Evolutionary conservation across 1,140 invertebrate genomes (phyloP).

Genomic region (Gonioctena quinquepunctata): DNA sequence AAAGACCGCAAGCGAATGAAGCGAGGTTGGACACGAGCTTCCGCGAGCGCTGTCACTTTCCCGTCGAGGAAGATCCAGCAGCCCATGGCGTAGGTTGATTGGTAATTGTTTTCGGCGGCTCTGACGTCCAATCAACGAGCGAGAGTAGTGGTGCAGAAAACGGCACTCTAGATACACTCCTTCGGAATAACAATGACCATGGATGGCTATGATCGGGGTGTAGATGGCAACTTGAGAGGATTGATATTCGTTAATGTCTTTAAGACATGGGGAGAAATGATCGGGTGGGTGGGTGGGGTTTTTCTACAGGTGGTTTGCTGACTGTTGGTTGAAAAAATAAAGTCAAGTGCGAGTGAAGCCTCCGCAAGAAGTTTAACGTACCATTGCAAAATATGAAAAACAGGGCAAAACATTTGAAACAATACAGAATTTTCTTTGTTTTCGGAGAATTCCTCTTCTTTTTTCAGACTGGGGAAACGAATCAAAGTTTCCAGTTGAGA

Average conservation of each 20-base stretch:
- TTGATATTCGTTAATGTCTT: neutral
- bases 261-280: neutral
- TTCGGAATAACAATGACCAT: constrained; percentile 41
- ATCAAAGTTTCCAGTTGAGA: too few species aligned
- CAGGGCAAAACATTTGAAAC: too few species aligned
- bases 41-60: neutral
- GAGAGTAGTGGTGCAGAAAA: constrained; percentile 50
- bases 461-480: too few species aligned
- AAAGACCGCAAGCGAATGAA: neutral
- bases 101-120: constrained; percentile 52
- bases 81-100: constrained; percentile 48
- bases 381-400: too few species aligned
- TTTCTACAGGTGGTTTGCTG: too few species aligned
- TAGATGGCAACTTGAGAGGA: constrained; percentile 21
- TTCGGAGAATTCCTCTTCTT: too few species aligned
- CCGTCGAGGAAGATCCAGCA: constrained; percentile 13
- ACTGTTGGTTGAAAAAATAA: too few species aligned
- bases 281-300: neutral
- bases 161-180: constrained; percentile 45
- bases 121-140: constrained; percentile 46
- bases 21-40: neutral
- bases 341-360: too few species aligned
- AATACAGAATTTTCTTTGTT: too few species aligned
- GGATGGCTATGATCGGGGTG: constrained; percentile 15
- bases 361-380: too few species aligned